A percentile compares a stretch with the other conserved stretches of the same genome.
phyloP scores from a whole-genome alignment of 2,797 vertebrate genomes.

The Semaprochilodus insignis region DNA sequence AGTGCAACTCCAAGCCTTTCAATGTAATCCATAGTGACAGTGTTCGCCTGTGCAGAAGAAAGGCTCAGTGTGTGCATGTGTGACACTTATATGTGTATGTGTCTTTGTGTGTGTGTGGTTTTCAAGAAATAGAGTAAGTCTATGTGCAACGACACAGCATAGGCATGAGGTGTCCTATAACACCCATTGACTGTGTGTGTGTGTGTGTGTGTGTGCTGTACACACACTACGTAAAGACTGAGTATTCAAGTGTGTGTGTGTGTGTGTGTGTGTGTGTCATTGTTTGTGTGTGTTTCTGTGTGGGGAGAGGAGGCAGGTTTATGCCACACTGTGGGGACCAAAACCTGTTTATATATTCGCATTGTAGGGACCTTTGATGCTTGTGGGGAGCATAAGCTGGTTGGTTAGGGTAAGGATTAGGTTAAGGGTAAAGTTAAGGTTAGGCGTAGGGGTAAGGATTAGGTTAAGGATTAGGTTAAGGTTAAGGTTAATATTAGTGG shows the following conservation, averaged over 20 bases:
- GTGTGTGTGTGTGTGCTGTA: not conserved
- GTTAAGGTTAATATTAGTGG: no score
- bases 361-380: no score
- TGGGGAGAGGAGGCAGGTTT: not conserved
- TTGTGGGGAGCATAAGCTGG: no score
- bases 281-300: not conserved
- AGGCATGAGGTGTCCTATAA: conserved; percentile 3
- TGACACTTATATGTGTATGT: conserved; percentile 13
- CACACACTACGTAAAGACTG: not conserved
- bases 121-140: conserved; percentile 12
- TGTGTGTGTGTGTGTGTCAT: not conserved
- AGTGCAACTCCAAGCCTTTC: conserved; percentile 40
- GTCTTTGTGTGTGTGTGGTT: not conserved
- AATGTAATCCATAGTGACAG: conserved; percentile 47
- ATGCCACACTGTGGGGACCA: no score
- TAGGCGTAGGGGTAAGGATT: no score
- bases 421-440: no score
- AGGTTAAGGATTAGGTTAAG: no score
- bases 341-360: no score
- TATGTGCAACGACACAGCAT: not conserved
- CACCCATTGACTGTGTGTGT: not conserved
- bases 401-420: no score
- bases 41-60: conserved; percentile 24
- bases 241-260: not conserved
- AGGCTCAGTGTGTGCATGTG: conserved; percentile 13